Conservation (phyloP, 2,797 vertebrate species). For the Rhinophrynus dorsalis region DNA sequence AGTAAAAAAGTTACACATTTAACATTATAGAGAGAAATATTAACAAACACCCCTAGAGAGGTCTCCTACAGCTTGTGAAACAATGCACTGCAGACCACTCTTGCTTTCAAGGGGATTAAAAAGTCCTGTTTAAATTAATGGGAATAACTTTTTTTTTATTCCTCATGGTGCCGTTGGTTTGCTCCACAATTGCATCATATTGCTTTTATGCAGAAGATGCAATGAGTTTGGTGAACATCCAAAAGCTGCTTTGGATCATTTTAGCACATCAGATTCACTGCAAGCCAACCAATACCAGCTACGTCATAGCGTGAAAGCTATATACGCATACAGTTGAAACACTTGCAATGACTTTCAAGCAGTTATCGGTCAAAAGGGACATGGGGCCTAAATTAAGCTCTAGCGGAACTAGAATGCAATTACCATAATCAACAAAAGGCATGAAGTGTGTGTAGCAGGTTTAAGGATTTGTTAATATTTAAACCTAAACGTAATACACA, state of each 20-base stretch:
- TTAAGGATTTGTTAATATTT: constrained; percentile 17
- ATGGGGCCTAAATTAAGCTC: not conserved
- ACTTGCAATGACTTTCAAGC: not conserved
- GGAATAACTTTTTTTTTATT: too few species aligned
- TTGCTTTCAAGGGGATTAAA: too few species aligned
- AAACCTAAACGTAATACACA: not conserved
- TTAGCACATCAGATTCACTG: not conserved
- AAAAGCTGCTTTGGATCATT: not conserved
- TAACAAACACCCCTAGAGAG: too few species aligned
- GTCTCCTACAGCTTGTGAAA: too few species aligned
- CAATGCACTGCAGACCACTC: too few species aligned
- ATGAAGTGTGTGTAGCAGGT: not conserved
- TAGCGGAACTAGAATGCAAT: not conserved
- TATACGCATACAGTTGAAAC: not conserved
- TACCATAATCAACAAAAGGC: not conserved
- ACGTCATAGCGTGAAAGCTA: not conserved
- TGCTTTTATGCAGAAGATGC: too few species aligned
- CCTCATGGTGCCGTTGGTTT: too few species aligned
- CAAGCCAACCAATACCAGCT: not conserved
- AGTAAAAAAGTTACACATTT: too few species aligned
- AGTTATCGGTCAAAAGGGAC: not conserved
- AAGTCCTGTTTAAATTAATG: too few species aligned
- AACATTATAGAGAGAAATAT: too few species aligned
- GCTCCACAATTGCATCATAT: too few species aligned
- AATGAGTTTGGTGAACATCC: too few species aligned